Evolutionary conservation across 2,113 vertebrate genomes (phyloP), one percentile per base, ranked within the genome.

Genomic region (Solenodon paradoxus): DNA sequence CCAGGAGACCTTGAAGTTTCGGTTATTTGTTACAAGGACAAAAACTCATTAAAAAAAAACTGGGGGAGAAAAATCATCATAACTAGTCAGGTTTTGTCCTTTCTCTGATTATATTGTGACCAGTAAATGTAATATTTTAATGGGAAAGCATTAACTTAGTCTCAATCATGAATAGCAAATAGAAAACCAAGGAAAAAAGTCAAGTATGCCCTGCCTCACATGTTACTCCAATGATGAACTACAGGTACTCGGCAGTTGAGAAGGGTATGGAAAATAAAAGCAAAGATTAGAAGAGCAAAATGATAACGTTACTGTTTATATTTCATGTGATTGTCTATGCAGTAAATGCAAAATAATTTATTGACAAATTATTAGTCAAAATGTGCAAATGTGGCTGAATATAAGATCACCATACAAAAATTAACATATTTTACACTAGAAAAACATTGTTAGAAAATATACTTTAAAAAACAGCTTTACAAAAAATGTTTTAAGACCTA

Each of bases 31-130:
- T 78, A 69, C 55, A n/a, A 69, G 3, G 79, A 20, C 92, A 2
- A n/a, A 85, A 57, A 87, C 16, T 12, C 12, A 38, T 2, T 55
- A 82, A 80, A 32, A 83, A n/a, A 94, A 92, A 53, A 55, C 0
- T 17, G 9, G 38, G 19, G 0, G 7, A 24, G n/a, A n/a, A n/a
- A 79, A 61, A n/a, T 24, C 61, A 90, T 75, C 45, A 94, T 78
- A 94, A 84, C 12, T 22, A 77, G 38, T 47, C 80, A 87, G 35
- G 32, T 28, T 9, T 71, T 92, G 2, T 2, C 16, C 15, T 88
- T 90, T 77, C 66, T 81, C 79, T 93, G 12, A 57, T 85, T 95
- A 92, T 84, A 95, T 71, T 66, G 16, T 72, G 53, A 83, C 51
- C 49, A 51, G 47, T 7, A 87, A 95, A 71, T 69, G 19, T 59